phyloP scores from a whole-genome alignment of 2,113 vertebrate species.

The Macaca nemestrina region DNA sequence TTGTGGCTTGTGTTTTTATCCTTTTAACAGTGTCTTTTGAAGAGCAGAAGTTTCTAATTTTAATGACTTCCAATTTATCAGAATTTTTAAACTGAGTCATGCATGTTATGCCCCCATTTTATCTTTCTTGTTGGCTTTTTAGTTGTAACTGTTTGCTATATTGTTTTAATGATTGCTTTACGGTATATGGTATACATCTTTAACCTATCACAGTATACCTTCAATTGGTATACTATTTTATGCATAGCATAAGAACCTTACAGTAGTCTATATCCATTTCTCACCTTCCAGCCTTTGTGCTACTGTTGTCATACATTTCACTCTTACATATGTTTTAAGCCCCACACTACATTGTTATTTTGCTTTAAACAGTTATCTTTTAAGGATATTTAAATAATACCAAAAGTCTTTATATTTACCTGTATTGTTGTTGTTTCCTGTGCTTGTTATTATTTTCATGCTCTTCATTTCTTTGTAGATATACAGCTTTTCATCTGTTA shows the following conservation, averaged over 20 bases:
- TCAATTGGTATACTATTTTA: slow-evolving; percentile 4
- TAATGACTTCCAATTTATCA: background rate
- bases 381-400: slow-evolving; percentile 40
- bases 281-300: background rate
- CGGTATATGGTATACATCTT: background rate
- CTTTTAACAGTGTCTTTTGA: background rate
- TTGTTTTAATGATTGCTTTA: background rate
- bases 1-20: background rate
- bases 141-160: background rate
- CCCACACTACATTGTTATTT: background rate
- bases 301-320: background rate
- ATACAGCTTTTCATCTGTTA: slow-evolving; percentile 15
- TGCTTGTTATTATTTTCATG: background rate
- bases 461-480: slow-evolving; percentile 35
- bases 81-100: background rate
- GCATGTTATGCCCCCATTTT: background rate
- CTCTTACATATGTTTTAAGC: slow-evolving; percentile 11
- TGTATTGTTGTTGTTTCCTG: background rate
- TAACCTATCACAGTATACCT: background rate
- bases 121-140: background rate
- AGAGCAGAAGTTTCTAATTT: slow-evolving; percentile 9
- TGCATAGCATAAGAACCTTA: background rate
- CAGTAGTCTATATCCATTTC: background rate
- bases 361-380: slow-evolving; percentile 20
- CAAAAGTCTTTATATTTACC: background rate